phyloP scores from a whole-genome alignment of 1,140 invertebrate genomes.

The Drosophila setifemur region DNA sequence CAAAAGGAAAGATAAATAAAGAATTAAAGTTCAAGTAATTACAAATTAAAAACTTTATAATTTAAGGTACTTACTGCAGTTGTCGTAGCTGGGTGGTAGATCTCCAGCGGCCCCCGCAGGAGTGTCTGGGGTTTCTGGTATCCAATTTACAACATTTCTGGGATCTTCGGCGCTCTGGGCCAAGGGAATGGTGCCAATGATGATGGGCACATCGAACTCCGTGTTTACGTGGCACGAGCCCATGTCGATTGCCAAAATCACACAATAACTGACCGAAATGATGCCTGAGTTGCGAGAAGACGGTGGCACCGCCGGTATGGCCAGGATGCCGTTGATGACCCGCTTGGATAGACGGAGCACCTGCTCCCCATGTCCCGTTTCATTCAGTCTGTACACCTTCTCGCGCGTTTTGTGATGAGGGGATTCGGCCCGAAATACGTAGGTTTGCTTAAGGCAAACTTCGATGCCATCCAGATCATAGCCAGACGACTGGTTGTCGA shows the following conservation, averaged over 20 bases:
- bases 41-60: too few species aligned
- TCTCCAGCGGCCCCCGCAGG: conserved; percentile 54
- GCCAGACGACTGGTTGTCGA: conserved; percentile 63
- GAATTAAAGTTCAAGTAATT: background rate
- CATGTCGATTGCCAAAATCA: conserved; percentile 50
- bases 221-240: conserved; percentile 49
- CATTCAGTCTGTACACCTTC: conserved; percentile 21
- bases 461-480: conserved; percentile 51
- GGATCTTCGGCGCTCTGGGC: conserved; percentile 57
- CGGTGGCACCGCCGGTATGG: conserved; percentile 62
- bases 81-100: conserved; percentile 64
- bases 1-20: background rate
- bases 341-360: conserved; percentile 61
- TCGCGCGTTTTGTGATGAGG: conserved; percentile 37
- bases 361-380: conserved; percentile 17
- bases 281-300: conserved; percentile 80
- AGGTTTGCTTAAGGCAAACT: conserved; percentile 35
- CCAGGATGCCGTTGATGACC: conserved; percentile 42
- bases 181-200: conserved; percentile 66
- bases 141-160: conserved; percentile 39
- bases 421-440: conserved; percentile 43
- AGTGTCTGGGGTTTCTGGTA: conserved; percentile 65
- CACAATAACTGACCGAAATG: conserved; percentile 40
- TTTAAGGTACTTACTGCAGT: conserved; percentile 47
- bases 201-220: conserved; percentile 56